Evolutionary conservation across 1,140 invertebrate genomes (phyloP).

Genomic region (Drosophila sp.): DNA sequence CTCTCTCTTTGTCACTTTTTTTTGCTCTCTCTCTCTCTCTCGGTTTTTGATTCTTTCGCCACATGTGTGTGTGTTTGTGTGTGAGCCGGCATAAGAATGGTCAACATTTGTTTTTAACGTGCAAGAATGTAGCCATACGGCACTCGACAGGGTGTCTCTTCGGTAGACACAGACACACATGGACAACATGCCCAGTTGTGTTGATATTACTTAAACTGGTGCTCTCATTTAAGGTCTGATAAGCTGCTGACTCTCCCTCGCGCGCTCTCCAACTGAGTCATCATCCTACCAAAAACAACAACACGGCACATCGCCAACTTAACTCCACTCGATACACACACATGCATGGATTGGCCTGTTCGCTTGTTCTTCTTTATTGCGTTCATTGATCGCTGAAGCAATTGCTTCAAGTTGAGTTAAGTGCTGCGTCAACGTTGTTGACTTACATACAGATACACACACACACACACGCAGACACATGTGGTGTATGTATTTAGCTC

Average conservation of each 20-base stretch:
- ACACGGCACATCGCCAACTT: conserved; percentile 41
- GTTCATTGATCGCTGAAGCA: conserved; percentile 79
- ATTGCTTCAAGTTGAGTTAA: conserved; percentile 70
- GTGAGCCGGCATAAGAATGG: conserved; percentile 41
- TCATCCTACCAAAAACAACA: conserved; percentile 77
- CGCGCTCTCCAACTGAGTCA: conserved; percentile 56
- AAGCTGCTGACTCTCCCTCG: conserved; percentile 29
- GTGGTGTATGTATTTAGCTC: conserved; percentile 9
- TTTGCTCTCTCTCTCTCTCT: neutral
- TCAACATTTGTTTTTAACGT: conserved; percentile 64
- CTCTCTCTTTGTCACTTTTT: conserved; percentile 14
- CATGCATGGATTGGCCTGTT: conserved; percentile 11
- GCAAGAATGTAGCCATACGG: conserved; percentile 53
- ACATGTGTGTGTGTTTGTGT: conserved; percentile 17
- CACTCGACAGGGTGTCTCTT: conserved; percentile 49
- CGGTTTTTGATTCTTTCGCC: neutral
- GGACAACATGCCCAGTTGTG: conserved; percentile 15
- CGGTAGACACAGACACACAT: conserved; percentile 25
- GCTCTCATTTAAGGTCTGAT: conserved; percentile 46
- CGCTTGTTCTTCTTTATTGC: conserved; percentile 56
- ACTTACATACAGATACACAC: conserved; percentile 58
- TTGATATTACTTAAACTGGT: conserved; percentile 15
- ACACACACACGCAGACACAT: conserved; percentile 19
- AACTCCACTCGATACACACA: conserved; percentile 42
- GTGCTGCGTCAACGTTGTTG: conserved; percentile 79